A percentile compares a stretch with the other conserved stretches of the same genome.
Conservation (phyloP, 2,797 vertebrate genomes). For the Mormyrus proboscirostris region DNA sequence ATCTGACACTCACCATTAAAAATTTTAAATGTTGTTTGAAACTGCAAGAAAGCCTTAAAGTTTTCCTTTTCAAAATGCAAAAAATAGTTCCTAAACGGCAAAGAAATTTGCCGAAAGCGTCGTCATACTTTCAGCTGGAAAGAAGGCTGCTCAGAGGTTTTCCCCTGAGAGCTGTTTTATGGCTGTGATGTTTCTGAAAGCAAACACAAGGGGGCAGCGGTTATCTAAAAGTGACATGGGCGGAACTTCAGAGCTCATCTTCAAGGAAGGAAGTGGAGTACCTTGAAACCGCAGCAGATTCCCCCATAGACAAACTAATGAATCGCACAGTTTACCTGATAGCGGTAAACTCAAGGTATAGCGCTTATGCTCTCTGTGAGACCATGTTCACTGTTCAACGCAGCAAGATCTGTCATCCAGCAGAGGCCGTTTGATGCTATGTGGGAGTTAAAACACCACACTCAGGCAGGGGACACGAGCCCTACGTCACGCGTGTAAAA, state of each 20-base stretch:
- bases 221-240: background rate
- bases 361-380: background rate
- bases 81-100: background rate
- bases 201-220: background rate
- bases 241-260: background rate
- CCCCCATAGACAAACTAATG: background rate
- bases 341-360: background rate
- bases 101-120: background rate
- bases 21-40: background rate
- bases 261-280: background rate
- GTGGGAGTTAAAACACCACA: background rate
- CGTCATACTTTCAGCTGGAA: background rate
- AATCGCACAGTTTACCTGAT: background rate
- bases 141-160: background rate
- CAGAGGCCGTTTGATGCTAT: background rate
- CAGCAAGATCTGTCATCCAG: background rate
- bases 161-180: background rate
- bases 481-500: background rate
- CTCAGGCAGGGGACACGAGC: background rate
- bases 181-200: constrained; percentile 7
- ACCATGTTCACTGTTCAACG: background rate
- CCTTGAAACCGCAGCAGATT: background rate
- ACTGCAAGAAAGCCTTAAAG: background rate
- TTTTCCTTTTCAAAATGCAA: background rate
- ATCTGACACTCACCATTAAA: background rate